These are phyloP conservation scores for Neodon shergylaensis DNA, from an alignment of 2,113 vertebrate genomes.

Conservation along the genomic window DNA sequence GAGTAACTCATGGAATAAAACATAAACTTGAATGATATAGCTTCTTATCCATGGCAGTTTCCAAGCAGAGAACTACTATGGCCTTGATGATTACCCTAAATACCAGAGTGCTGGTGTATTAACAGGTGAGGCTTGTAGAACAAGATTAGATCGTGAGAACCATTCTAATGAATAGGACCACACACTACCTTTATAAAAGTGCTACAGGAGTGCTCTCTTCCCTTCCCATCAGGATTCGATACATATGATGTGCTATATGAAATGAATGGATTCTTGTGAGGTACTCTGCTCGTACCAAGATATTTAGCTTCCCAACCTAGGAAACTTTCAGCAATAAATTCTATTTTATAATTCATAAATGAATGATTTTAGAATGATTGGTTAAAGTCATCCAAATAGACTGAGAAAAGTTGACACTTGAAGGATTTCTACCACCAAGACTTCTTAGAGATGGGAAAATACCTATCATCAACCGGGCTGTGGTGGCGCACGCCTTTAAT, in stretches of 20 bases:
- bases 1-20: background rate
- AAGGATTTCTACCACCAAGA: background rate
- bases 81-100: background rate
- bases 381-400: background rate
- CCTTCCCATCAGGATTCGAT: background rate
- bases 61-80: background rate
- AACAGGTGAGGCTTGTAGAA: background rate
- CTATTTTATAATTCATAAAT: background rate
- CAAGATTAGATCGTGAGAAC: background rate
- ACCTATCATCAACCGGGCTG: background rate
- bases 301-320: background rate
- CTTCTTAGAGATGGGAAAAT: background rate
- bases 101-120: background rate
- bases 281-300: background rate
- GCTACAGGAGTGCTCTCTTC: background rate
- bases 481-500: no score
- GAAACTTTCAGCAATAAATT: background rate
- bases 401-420: background rate
- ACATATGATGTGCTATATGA: no score
- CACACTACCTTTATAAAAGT: background rate
- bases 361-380: background rate
- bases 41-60: background rate
- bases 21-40: background rate
- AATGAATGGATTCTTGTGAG: background rate
- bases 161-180: background rate